Evolutionary conservation across 2,113 vertebrate species (phyloP).

Genomic region (Tachuris rubrigastra): DNA sequence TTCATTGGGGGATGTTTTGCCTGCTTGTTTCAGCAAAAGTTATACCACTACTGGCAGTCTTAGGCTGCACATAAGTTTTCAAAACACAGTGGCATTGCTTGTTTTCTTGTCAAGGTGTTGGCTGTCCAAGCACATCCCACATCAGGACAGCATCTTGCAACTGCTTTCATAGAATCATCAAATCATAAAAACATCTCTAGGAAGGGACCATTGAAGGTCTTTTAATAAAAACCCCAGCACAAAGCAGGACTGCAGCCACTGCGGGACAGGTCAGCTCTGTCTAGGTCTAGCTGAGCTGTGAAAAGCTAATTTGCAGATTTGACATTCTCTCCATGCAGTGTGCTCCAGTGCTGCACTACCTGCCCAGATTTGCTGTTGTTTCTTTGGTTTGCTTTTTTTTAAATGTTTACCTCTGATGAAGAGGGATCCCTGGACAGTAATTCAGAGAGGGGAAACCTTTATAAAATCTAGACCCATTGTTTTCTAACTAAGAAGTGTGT

Average conservation of each 20-base stretch:
- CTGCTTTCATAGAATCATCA: neutral
- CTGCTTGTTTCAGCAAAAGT: neutral
- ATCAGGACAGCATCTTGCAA: neutral
- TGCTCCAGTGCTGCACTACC: fast-evolving
- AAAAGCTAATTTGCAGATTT: neutral
- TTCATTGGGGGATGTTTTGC: neutral
- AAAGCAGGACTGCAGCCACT: neutral
- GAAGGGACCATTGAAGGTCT: neutral
- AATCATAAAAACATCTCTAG: neutral
- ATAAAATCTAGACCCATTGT: neutral
- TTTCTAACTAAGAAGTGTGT: neutral
- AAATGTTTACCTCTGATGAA: neutral
- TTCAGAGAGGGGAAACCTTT: neutral
- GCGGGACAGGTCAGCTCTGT: neutral
- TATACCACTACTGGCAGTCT: neutral
- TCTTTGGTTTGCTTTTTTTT: neutral
- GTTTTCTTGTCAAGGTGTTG: neutral
- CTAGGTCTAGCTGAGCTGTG: neutral
- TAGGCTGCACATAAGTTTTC: neutral
- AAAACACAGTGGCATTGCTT: neutral
- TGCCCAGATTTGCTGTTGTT: neutral
- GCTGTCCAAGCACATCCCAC: neutral
- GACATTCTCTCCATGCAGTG: neutral
- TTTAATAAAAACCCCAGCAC: neutral
- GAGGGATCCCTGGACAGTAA: neutral